phyloP scores from a whole-genome alignment of 2,797 vertebrate species.

The Oreochromis mossambicus region DNA sequence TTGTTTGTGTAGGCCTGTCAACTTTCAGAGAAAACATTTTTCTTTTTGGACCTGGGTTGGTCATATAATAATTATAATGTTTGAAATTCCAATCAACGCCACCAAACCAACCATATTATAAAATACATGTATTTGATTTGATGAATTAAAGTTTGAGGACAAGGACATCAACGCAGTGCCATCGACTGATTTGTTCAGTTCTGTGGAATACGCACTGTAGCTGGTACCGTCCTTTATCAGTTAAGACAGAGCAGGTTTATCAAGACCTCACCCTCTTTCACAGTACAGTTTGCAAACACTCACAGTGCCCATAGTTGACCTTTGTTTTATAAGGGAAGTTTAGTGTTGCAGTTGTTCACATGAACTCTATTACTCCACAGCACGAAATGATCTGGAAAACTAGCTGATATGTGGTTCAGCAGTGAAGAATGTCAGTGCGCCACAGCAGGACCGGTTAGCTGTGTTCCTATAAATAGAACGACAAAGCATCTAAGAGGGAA shows the following conservation, averaged over 20 bases:
- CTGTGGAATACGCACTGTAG: neutral
- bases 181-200: neutral
- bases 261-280: neutral
- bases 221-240: neutral
- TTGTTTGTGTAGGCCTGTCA: neutral
- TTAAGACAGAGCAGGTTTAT: neutral
- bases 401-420: neutral
- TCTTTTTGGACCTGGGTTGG: neutral
- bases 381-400: neutral
- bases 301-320: neutral
- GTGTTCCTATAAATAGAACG: neutral
- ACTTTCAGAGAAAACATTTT: neutral
- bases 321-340: neutral
- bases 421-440: neutral
- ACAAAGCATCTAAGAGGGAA: neutral
- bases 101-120: neutral
- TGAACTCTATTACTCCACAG: neutral
- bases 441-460: neutral
- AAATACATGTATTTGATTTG: neutral
- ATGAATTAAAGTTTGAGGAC: neutral
- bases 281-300: neutral
- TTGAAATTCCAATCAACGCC: neutral
- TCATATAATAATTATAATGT: neutral
- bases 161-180: neutral
- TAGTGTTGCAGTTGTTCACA: neutral